Conservation (phyloP, 2,797 vertebrate species). For the Setipinna tenuifilis region DNA sequence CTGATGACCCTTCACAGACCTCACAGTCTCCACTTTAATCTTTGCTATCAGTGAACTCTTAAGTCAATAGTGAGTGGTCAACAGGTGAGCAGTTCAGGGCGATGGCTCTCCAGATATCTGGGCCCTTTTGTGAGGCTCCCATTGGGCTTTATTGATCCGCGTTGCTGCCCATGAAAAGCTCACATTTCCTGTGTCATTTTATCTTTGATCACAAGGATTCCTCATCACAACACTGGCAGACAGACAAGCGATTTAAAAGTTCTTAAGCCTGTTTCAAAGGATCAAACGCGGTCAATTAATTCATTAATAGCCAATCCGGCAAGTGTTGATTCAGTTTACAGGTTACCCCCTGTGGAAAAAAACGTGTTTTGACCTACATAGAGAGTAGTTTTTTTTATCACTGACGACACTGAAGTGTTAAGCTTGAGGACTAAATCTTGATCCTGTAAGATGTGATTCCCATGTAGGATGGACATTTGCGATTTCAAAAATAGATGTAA, state of each 20-base stretch:
- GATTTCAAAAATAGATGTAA: not conserved
- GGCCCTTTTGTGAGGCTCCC: constrained; percentile 37
- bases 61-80: constrained; percentile 55
- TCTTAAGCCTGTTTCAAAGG: constrained; percentile 31
- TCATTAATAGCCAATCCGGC: constrained; percentile 27
- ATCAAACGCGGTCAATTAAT: constrained; percentile 46
- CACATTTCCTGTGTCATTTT: constrained; percentile 27
- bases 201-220: constrained; percentile 43
- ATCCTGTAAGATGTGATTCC: not conserved
- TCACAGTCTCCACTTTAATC: constrained; percentile 27
- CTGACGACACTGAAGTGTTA: constrained; percentile 13
- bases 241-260: constrained; percentile 35
- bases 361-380: not conserved
- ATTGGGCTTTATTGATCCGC: constrained; percentile 51
- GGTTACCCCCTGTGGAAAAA: not conserved
- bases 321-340: constrained; percentile 1
- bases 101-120: constrained; percentile 32
- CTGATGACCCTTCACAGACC: constrained; percentile 22
- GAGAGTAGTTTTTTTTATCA: constrained; percentile 19
- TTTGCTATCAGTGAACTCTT: constrained; percentile 55
- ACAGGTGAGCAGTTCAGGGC: constrained; percentile 57
- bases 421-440: not conserved
- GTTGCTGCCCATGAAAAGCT: constrained; percentile 38
- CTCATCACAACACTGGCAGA: constrained; percentile 38
- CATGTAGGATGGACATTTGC: not conserved